Conservation (phyloP, 1,140 invertebrate genomes). For the Brachionus calyciflorus region DNA sequence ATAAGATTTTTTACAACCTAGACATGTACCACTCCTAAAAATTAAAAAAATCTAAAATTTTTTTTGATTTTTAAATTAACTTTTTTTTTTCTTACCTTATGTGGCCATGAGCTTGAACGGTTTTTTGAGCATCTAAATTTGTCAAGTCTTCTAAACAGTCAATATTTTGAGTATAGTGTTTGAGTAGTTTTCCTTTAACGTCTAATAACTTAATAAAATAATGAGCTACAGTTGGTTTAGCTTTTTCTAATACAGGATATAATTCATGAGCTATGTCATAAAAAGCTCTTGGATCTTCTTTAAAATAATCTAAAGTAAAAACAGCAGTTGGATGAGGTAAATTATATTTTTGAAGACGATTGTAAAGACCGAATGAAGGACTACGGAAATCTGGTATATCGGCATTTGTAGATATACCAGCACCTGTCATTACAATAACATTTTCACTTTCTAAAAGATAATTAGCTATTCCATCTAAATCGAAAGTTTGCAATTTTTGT, state of each 20-base stretch:
- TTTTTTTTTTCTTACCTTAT: slow-evolving; percentile 65
- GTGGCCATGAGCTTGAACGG: slow-evolving; percentile 89
- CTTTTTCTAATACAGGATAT: slow-evolving; percentile 73
- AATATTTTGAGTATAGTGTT: slow-evolving; percentile 72
- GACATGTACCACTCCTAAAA: slow-evolving; percentile 29
- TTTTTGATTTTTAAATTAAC: not conserved
- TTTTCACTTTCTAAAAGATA: slow-evolving; percentile 66
- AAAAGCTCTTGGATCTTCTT: slow-evolving; percentile 30
- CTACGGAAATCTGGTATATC: slow-evolving; percentile 70
- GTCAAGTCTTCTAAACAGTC: slow-evolving; percentile 84
- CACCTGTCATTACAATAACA: slow-evolving; percentile 87
- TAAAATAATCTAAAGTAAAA: slow-evolving; percentile 32
- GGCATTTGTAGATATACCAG: slow-evolving; percentile 66
- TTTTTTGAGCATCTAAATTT: slow-evolving; percentile 76
- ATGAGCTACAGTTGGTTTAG: slow-evolving; percentile 58
- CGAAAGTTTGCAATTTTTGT: not conserved
- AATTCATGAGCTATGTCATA: slow-evolving; percentile 80
- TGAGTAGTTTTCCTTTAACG: slow-evolving; percentile 17
- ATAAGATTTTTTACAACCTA: slow-evolving; percentile 3
- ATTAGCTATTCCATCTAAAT: slow-evolving; percentile 15
- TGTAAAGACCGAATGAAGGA: slow-evolving; percentile 64
- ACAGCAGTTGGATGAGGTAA: slow-evolving; percentile 17
- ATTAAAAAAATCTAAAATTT: not conserved
- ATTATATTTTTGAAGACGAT: slow-evolving; percentile 2
- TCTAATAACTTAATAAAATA: slow-evolving; percentile 46